Conservation (phyloP, 2,888 invertebrate genomes). For the Electrophaes corylata region DNA sequence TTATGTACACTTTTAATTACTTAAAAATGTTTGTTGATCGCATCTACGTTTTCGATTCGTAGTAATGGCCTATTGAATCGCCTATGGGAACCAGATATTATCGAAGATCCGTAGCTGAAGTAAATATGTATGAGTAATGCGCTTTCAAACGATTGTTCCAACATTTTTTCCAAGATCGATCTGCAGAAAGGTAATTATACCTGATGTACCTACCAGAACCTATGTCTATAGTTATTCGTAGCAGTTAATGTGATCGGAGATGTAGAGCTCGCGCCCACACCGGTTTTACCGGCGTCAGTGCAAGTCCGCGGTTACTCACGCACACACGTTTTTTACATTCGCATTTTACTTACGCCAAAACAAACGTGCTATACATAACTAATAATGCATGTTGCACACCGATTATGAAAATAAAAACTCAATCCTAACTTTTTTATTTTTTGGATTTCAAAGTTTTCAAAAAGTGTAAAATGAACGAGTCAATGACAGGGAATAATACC, state of each 20-base stretch:
- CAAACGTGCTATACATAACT: slow-evolving; percentile 9
- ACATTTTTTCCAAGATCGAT: slow-evolving; percentile 56
- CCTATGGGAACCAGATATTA: slow-evolving; percentile 40
- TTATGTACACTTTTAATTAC: not conserved
- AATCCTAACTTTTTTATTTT: slow-evolving; percentile 26
- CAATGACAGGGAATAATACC: slow-evolving; percentile 58
- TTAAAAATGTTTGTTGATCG: not conserved
- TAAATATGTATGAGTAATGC: slow-evolving; percentile 36
- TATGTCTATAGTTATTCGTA: slow-evolving; percentile 21
- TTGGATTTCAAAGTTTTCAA: slow-evolving; percentile 32
- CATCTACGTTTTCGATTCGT: not conserved
- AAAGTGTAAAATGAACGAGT: slow-evolving; percentile 65
- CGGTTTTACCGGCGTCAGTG: slow-evolving; percentile 51
- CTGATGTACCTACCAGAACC: slow-evolving; percentile 1
- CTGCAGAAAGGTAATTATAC: slow-evolving; percentile 65
- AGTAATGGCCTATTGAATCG: not conserved
- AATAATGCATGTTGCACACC: slow-evolving; percentile 2
- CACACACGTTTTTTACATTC: slow-evolving; percentile 37
- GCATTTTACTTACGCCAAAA: slow-evolving; percentile 29
- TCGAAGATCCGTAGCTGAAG: not conserved
- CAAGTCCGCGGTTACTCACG: slow-evolving; percentile 34
- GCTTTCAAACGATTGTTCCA: slow-evolving; percentile 62
- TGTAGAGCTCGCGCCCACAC: slow-evolving; percentile 40
- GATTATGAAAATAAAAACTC: slow-evolving; percentile 39
- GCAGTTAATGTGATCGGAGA: slow-evolving; percentile 36